These are phyloP conservation scores for Armadillidium nasatum DNA, from an alignment of 1,140 invertebrate species.

Conservation along the genomic window DNA sequence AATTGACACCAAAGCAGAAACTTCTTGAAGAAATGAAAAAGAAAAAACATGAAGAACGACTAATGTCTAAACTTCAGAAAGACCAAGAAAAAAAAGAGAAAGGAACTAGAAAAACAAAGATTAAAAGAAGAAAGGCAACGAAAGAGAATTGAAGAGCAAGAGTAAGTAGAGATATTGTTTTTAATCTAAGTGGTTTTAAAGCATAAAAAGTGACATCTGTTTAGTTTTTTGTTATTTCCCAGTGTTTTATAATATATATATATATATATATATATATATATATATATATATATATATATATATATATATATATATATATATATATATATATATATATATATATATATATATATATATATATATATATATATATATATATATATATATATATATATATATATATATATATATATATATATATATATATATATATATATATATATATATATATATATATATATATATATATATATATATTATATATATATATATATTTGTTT, in stretches of 20 bases:
- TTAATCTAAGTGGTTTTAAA: neutral
- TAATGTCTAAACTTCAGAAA: neutral
- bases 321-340: neutral
- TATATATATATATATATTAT: too few relatives aligned
- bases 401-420: too few relatives aligned
- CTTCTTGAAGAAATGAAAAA: neutral
- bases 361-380: too few relatives aligned
- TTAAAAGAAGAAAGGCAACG: neutral
- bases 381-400: too few relatives aligned
- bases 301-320: neutral
- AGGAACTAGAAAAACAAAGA: neutral
- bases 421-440: too few relatives aligned
- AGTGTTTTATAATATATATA: neutral
- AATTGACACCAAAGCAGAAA: neutral
- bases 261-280: neutral
- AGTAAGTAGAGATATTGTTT: neutral
- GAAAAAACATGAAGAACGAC: neutral
- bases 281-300: neutral
- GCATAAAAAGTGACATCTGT: neutral
- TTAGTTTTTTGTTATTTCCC: neutral
- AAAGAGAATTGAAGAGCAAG: neutral
- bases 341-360: too few relatives aligned
- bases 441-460: too few relatives aligned
- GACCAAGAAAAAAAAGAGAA: neutral
- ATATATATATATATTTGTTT: too few relatives aligned